Evolutionary conservation across 1,140 invertebrate genomes (phyloP).

Genomic region (Drosophila tani): DNA sequence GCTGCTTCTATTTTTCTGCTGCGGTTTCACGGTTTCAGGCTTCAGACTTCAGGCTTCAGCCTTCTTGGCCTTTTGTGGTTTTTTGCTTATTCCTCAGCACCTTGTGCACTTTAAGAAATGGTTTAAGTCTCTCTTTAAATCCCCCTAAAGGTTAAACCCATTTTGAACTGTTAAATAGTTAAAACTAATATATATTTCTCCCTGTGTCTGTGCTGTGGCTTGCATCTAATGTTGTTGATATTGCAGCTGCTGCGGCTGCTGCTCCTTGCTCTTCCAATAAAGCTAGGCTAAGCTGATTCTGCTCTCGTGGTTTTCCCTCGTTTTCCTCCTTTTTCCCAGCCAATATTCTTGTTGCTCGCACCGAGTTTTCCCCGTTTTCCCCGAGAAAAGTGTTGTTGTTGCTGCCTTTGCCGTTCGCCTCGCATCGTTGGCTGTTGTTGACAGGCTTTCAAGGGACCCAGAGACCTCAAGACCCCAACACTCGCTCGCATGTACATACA

Average conservation of each 20-base stretch:
- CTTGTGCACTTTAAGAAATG: background rate
- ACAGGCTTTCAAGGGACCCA: slow-evolving; percentile 57
- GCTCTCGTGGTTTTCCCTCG: background rate
- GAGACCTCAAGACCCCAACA: slow-evolving; percentile 31
- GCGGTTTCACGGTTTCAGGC: slow-evolving; percentile 1
- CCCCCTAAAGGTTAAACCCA: too few relatives aligned
- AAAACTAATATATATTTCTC: background rate
- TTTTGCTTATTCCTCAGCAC: background rate
- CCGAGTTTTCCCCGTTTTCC: background rate
- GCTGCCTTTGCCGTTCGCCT: slow-evolving; percentile 16
- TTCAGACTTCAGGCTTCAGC: background rate
- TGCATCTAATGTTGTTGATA: slow-evolving; percentile 10
- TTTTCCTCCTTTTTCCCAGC: slow-evolving; percentile 3
- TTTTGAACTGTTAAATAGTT: too few relatives aligned
- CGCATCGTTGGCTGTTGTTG: slow-evolving; percentile 60
- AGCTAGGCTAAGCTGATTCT: slow-evolving; percentile 16
- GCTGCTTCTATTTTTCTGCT: slow-evolving; percentile 21
- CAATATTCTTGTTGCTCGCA: slow-evolving; percentile 24
- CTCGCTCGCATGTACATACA: slow-evolving; percentile 3
- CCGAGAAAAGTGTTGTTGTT: background rate
- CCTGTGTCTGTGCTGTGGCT: background rate
- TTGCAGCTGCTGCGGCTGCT: slow-evolving; percentile 2
- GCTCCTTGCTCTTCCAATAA: slow-evolving; percentile 9
- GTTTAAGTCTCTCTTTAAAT: background rate
- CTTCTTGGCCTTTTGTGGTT: slow-evolving; percentile 13